Percentiles rank a stretch among this genome's conserved stretches.
phyloP scores from a whole-genome alignment of 2,113 vertebrate genomes.

The Chaetura pelagica region DNA sequence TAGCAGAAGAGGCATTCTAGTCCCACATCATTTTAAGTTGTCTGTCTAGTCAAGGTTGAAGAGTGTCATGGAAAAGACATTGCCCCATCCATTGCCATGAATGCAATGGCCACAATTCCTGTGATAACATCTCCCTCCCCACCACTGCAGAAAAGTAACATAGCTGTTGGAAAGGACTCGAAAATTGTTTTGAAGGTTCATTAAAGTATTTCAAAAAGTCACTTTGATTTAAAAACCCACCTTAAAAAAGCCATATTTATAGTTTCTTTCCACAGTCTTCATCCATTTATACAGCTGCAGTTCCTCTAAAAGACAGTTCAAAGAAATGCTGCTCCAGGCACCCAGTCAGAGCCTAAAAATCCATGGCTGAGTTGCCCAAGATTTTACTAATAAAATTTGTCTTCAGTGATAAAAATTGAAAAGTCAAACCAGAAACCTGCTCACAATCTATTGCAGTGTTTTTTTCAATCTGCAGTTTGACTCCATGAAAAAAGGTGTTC shows the following conservation, averaged over 20 bases:
- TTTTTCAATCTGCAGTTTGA: background rate
- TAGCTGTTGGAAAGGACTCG: constrained; percentile 17
- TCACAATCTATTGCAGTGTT: background rate
- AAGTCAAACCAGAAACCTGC: constrained; percentile 42
- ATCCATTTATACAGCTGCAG: constrained; percentile 63
- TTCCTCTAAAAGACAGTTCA: constrained; percentile 58
- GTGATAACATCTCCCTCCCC: background rate
- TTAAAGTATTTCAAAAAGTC: constrained; percentile 63
- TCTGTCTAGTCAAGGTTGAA: background rate
- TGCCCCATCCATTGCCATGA: background rate
- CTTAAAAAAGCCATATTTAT: constrained; percentile 62
- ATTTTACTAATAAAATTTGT: constrained; percentile 48
- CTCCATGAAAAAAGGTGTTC: background rate
- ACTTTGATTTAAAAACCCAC: constrained; percentile 51
- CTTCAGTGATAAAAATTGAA: constrained; percentile 23
- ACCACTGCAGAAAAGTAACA: background rate
- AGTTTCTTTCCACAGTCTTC: constrained; percentile 61
- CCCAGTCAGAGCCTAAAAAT: constrained; percentile 52
- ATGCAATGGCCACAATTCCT: background rate
- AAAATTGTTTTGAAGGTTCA: constrained; percentile 42
- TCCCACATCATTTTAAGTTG: background rate
- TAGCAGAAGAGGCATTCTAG: background rate
- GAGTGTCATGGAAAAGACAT: background rate
- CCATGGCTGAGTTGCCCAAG: constrained; percentile 34
- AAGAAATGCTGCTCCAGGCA: constrained; percentile 57